Evolutionary conservation across 1,140 invertebrate genomes (phyloP).

Genomic region (Schlechtendalia chinensis): DNA sequence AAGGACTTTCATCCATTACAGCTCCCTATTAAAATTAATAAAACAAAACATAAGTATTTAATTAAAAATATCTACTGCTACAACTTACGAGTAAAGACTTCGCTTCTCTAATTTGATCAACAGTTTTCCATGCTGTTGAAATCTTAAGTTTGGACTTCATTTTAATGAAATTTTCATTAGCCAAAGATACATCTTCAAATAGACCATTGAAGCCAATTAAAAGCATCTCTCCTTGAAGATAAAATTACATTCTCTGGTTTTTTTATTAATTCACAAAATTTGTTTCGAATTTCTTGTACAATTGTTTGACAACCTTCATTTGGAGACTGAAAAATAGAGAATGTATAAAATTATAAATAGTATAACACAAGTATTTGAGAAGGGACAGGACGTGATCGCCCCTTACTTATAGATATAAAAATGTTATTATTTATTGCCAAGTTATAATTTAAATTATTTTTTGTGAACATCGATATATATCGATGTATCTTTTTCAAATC

Average conservation of each 20-base stretch:
- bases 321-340: constrained; percentile 60
- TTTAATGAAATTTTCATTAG: constrained; percentile 56
- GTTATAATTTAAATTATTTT: too few relatives aligned
- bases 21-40: constrained; percentile 61
- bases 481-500: too few relatives aligned
- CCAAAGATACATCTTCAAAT: constrained; percentile 71
- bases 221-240: constrained; percentile 77
- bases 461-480: too few relatives aligned
- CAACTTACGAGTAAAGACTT: constrained; percentile 67
- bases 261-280: constrained; percentile 64
- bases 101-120: constrained; percentile 79
- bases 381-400: too few relatives aligned
- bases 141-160: constrained; percentile 56
- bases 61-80: background rate
- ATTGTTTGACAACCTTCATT: constrained; percentile 61
- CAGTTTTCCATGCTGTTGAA: constrained; percentile 73
- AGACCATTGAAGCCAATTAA: constrained; percentile 85
- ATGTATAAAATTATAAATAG: background rate
- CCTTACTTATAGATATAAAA: too few relatives aligned
- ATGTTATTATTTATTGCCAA: too few relatives aligned
- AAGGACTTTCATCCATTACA: constrained; percentile 67
- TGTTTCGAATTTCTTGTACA: constrained; percentile 61
- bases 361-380: too few relatives aligned
- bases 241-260: constrained; percentile 56
- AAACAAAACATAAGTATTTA: background rate